phyloP scores from a whole-genome alignment of 2,113 vertebrate species.

The Arvicanthis niloticus region DNA sequence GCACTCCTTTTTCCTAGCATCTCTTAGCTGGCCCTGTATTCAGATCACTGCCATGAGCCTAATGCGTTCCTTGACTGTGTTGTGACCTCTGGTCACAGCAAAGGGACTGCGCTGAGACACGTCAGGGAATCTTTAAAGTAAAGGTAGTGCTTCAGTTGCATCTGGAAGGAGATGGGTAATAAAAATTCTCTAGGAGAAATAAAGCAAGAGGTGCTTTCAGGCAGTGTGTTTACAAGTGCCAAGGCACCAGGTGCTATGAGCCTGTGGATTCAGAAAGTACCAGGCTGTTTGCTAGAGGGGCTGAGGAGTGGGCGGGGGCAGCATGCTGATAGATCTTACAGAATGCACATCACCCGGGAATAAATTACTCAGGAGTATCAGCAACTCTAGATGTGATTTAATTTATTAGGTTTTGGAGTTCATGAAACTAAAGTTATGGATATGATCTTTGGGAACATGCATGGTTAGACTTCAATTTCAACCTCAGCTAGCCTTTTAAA shows the following conservation, averaged over 20 bases:
- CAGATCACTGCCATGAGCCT: not conserved
- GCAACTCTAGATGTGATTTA: not conserved
- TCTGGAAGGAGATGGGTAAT: conserved; percentile 22
- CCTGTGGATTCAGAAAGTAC: too few relatives aligned
- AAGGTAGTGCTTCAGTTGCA: not conserved
- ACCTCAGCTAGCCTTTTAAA: conserved; percentile 12
- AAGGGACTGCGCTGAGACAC: not conserved
- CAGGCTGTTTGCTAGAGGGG: not conserved
- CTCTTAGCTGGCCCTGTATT: not conserved
- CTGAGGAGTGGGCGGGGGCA: not conserved
- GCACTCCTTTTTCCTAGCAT: not conserved
- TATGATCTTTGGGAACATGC: conserved; percentile 4
- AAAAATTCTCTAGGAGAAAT: not conserved
- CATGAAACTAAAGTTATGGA: conserved; percentile 3
- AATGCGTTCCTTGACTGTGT: not conserved
- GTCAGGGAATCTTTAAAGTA: not conserved
- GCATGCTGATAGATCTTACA: not conserved
- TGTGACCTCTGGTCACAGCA: not conserved
- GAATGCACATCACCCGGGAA: not conserved
- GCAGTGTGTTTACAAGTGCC: not conserved
- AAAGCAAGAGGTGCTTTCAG: not conserved
- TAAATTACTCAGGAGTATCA: conserved; percentile 20
- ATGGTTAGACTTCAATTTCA: conserved; percentile 35
- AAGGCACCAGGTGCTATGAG: not conserved
- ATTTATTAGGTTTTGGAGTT: conserved; percentile 49